Percentiles rank a stretch among this genome's conserved stretches.
phyloP scores from a whole-genome alignment of 2,113 vertebrate species.

The Corynorhinus townsendii region DNA sequence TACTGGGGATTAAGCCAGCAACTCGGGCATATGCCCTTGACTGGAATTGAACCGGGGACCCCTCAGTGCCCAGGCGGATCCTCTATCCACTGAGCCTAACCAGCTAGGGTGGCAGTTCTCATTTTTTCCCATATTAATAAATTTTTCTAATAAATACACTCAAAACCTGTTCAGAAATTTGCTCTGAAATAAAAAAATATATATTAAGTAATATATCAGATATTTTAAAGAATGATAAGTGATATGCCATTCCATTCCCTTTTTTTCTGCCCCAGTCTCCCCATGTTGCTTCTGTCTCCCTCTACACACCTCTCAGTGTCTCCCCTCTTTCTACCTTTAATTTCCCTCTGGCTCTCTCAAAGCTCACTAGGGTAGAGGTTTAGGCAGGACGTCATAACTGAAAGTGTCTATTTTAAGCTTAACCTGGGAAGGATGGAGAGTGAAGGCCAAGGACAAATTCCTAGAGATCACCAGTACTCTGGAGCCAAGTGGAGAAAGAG shows the following conservation, averaged over 20 bases:
- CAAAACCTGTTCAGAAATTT: background rate
- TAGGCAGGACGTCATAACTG: background rate
- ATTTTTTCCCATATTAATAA: background rate
- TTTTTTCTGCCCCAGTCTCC: background rate
- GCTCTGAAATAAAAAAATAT: background rate
- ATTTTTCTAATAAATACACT: background rate
- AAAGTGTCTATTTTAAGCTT: background rate
- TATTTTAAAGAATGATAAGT: background rate
- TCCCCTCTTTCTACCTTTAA: background rate
- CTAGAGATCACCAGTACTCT: background rate
- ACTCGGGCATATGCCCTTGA: too few relatives aligned
- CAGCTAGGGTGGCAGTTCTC: too few relatives aligned
- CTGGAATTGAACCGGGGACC: too few relatives aligned
- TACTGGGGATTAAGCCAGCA: too few relatives aligned
- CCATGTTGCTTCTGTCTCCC: background rate
- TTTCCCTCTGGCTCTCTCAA: background rate
- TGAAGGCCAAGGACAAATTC: background rate
- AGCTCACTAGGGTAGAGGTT: background rate
- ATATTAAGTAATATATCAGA: too few relatives aligned
- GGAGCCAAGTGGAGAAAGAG: background rate
- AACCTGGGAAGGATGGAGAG: background rate
- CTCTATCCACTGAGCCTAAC: too few relatives aligned
- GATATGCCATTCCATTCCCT: too few relatives aligned
- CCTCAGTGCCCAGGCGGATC: too few relatives aligned
- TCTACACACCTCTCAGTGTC: too few relatives aligned